These are phyloP conservation scores for Graptemys geographica DNA, from an alignment of 2,797 vertebrate species.

Conservation along the genomic window DNA sequence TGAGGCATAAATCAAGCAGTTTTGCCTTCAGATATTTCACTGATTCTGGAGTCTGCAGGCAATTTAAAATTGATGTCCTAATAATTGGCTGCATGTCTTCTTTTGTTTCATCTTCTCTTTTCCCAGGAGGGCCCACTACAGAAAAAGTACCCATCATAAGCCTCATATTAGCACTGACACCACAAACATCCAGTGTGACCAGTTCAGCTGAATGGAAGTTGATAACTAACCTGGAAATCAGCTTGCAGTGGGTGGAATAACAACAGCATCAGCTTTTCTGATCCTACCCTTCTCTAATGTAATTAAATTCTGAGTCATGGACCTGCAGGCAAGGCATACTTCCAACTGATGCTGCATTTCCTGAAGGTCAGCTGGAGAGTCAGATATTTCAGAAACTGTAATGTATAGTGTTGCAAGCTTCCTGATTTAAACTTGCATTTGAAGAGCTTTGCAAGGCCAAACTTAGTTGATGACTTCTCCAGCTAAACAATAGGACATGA, in stretches of 20 bases:
- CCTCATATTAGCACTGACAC: not conserved
- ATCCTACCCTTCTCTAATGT: slow-evolving; percentile 52
- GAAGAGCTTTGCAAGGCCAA: slow-evolving; percentile 56
- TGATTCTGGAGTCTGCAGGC: not conserved
- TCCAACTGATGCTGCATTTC: slow-evolving; percentile 54
- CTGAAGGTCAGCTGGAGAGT: slow-evolving; percentile 55
- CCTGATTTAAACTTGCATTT: slow-evolving; percentile 17
- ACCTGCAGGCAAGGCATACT: slow-evolving; percentile 34
- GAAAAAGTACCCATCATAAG: not conserved
- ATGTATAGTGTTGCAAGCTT: slow-evolving; percentile 19
- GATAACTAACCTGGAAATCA: slow-evolving; percentile 49
- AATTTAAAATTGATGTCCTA: not conserved
- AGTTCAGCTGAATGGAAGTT: slow-evolving; percentile 21
- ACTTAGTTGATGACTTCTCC: slow-evolving; percentile 26
- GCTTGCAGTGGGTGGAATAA: slow-evolving; percentile 38
- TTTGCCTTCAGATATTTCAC: not conserved
- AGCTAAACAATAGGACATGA: slow-evolving; percentile 41
- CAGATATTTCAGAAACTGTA: slow-evolving; percentile 7
- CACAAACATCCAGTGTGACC: slow-evolving; percentile 32
- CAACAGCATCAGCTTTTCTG: slow-evolving; percentile 63
- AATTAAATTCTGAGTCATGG: slow-evolving; percentile 66
- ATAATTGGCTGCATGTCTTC: not conserved
- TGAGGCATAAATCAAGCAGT: not conserved
- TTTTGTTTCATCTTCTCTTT: not conserved
- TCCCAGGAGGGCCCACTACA: not conserved